Conservation (phyloP, 2,888 invertebrate genomes). For the Napeogenes inachia region DNA sequence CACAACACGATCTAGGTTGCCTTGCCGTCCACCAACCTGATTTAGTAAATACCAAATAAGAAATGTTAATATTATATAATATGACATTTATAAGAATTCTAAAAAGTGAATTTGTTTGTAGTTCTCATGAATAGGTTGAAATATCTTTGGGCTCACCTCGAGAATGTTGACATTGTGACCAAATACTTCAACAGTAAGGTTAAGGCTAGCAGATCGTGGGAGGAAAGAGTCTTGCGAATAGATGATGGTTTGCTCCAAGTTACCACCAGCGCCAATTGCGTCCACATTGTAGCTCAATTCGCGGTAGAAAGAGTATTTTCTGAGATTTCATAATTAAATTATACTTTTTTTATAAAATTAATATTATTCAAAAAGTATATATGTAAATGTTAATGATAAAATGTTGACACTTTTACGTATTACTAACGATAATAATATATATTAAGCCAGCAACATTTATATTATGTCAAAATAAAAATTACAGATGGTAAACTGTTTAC, state of each 20-base stretch:
- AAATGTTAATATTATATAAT: neutral
- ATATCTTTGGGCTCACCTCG: slow-evolving; percentile 69
- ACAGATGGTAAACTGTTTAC: slow-evolving; percentile 49
- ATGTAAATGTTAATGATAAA: too few relatives aligned
- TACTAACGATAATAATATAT: too few relatives aligned
- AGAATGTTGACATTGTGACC: slow-evolving; percentile 87
- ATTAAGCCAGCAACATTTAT: too few relatives aligned
- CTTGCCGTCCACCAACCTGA: slow-evolving; percentile 83
- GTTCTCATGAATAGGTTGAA: too few relatives aligned
- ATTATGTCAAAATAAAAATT: too few relatives aligned
- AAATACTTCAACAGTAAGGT: slow-evolving; percentile 86
- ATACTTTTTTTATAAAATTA: neutral
- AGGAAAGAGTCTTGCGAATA: slow-evolving; percentile 90
- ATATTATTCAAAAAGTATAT: too few relatives aligned
- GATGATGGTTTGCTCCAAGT: slow-evolving; percentile 84
- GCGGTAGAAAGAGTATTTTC: slow-evolving; percentile 88
- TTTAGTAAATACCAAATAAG: neutral
- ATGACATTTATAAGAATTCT: neutral
- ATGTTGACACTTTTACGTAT: too few relatives aligned
- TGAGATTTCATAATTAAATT: slow-evolving; percentile 31
- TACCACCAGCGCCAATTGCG: slow-evolving; percentile 82
- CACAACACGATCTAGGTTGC: slow-evolving; percentile 85
- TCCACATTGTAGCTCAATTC: slow-evolving; percentile 86
- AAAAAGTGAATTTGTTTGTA: too few relatives aligned
- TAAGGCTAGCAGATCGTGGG: slow-evolving; percentile 83